Conservation (phyloP, 37 sponge, comb jelly and placozoan species). For the Cliona cf. orientalis region DNA sequence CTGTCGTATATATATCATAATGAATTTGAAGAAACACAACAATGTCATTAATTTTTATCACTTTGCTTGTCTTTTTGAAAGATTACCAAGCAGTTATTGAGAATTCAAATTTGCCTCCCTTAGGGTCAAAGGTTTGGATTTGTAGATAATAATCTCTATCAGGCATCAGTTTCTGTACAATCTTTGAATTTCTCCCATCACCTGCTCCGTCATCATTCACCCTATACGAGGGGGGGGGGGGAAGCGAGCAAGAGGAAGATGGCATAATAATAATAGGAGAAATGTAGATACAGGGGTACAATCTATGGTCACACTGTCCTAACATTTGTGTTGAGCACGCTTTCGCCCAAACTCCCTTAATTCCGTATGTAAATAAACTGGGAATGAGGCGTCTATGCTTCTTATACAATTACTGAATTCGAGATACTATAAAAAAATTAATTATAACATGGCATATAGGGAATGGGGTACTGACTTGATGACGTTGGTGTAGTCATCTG, state of each 20-base stretch:
- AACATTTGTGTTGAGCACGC: not conserved
- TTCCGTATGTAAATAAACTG: too few species aligned
- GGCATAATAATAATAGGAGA: too few species aligned
- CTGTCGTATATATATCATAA: not conserved
- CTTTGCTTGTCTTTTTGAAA: too few species aligned
- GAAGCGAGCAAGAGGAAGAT: not conserved
- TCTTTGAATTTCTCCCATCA: slow-evolving; percentile 58
- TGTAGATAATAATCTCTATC: slow-evolving; percentile 64
- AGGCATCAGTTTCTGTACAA: slow-evolving; percentile 51
- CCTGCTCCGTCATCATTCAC: slow-evolving; percentile 62
- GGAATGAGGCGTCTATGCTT: too few species aligned
- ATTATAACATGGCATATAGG: not conserved
- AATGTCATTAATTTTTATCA: too few species aligned
- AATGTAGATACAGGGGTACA: too few species aligned
- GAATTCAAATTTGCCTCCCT: slow-evolving; percentile 71
- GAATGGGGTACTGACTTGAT: slow-evolving; percentile 21
- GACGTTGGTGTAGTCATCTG: slow-evolving; percentile 61
- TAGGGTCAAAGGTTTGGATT: slow-evolving; percentile 60
- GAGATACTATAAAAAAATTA: too few species aligned
- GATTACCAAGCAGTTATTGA: slow-evolving; percentile 58
- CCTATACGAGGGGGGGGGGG: not conserved
- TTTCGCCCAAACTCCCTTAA: too few species aligned
- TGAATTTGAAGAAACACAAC: not conserved
- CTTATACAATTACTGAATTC: too few species aligned
- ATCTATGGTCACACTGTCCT: not conserved